Evolutionary conservation across 23 tunicate genomes (phyloP), one percentile per base, ranked within the genome.

Genomic region (Pegea sp.): DNA sequence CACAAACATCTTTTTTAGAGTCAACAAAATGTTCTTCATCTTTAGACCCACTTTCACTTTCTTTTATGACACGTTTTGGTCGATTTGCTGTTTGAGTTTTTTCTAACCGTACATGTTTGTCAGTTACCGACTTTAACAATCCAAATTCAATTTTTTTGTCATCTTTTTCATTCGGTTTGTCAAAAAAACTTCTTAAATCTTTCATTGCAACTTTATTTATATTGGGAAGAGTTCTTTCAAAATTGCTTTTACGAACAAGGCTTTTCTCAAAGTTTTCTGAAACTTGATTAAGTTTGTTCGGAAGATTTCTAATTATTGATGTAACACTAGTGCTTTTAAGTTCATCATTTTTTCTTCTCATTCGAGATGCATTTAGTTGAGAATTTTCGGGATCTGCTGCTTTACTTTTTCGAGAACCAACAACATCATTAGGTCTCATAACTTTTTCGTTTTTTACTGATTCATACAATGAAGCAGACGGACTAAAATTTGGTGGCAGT

Each of bases 401-500:
- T 8, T 11, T 8, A 38, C 54, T 49, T 49, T 24, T 13, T 26
- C 6, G 54, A 6, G 5, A 26, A 7, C 22, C 23, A 24, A 49
- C 22, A 6, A 6, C 26, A 49, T 16, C 26, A 26, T 6, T 26
- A 26, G 6, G 22, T 49, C 16, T 49, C 54, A 6, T 26, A 26
- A 16, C 13, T 5, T 13, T 6, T 6, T 21, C 23, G 23, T 26
- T 49, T 24, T 26, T 49, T 49, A 5, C 54, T 26, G 26, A 49
- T 49, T 21, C 23, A 49, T 21, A 21, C 60, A 55, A 21, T 7
- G 22, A 22, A 5, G 6, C 11, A 16, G 46, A 4, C 13, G 43
- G 43, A 5, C 69, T 50, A 54, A 71, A 71, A 33, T 71, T 31
- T 23, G 69, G 63, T 16, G 77, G 77, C 22, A 71, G 51, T n/a